phyloP scores from a whole-genome alignment of 2,888 invertebrate genomes.

The Drosophila yooni region DNA sequence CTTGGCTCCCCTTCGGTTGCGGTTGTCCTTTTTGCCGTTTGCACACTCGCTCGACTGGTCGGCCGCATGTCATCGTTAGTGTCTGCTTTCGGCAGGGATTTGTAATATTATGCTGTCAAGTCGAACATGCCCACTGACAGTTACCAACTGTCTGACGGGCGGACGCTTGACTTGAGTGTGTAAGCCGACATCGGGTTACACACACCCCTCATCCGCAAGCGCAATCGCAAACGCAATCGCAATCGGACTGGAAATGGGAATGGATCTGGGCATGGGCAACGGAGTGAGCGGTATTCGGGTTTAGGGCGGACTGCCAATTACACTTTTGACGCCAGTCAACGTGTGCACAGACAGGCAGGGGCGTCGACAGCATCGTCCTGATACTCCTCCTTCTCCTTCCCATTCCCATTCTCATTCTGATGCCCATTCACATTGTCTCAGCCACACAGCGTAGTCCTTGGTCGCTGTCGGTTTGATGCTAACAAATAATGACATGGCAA shows the following conservation, averaged over 20 bases:
- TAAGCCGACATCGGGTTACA: slow-evolving; percentile 68
- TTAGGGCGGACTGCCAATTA: slow-evolving; percentile 81
- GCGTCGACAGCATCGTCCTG: slow-evolving; percentile 48
- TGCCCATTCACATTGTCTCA: not conserved
- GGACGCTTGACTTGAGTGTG: slow-evolving; percentile 74
- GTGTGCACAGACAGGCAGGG: slow-evolving; percentile 26
- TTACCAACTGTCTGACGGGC: slow-evolving; percentile 72
- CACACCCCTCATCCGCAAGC: slow-evolving; percentile 48
- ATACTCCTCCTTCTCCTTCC: slow-evolving; percentile 17
- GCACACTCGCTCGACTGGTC: slow-evolving; percentile 29
- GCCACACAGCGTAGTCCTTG: not conserved
- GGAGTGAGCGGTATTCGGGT: slow-evolving; percentile 10
- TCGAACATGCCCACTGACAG: slow-evolving; percentile 80
- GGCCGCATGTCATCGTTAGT: slow-evolving; percentile 76
- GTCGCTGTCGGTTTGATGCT: slow-evolving; percentile 72
- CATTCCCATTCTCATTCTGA: not conserved
- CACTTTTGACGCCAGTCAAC: slow-evolving; percentile 76
- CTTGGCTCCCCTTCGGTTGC: slow-evolving; percentile 30
- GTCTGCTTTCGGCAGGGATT: slow-evolving; percentile 82
- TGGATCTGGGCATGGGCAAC: slow-evolving; percentile 2
- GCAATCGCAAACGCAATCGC: slow-evolving; percentile 19
- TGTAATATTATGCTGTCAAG: slow-evolving; percentile 83
- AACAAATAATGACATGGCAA: slow-evolving; percentile 84
- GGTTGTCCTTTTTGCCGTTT: slow-evolving; percentile 70
- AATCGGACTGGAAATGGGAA: slow-evolving; percentile 9